Conservation (phyloP, 2,797 vertebrate genomes). For the Chaenodraco wilsoni region DNA sequence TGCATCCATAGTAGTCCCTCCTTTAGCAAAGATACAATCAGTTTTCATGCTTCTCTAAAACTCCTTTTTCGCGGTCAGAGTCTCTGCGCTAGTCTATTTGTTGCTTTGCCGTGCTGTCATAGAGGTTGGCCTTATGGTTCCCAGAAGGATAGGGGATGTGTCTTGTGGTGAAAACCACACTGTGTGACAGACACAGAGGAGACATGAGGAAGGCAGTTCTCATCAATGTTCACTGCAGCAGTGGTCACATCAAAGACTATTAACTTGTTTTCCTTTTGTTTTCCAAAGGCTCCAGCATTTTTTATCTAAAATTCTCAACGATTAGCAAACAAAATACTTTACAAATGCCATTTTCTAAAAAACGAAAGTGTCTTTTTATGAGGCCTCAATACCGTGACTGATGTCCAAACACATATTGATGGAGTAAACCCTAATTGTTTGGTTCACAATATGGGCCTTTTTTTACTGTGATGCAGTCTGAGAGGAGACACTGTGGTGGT, state of each 20-base stretch:
- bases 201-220: conserved; percentile 74
- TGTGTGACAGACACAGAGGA: conserved; percentile 80
- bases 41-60: conserved; percentile 31
- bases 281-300: conserved; percentile 24
- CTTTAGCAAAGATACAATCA: conserved; percentile 17
- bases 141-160: conserved; percentile 75
- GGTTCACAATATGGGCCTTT: conserved; percentile 37
- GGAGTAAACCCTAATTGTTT: conserved; percentile 43
- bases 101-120: conserved; percentile 59
- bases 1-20: conserved; percentile 12
- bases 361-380: conserved; percentile 11
- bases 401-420: conserved; percentile 42
- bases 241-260: conserved; percentile 73
- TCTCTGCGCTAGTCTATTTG: conserved; percentile 56
- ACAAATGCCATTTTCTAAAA: conserved; percentile 29
- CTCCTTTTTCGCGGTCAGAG: conserved; percentile 41
- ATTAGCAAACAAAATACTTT: conserved; percentile 46
- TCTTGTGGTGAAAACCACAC: conserved; percentile 82
- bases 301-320: conserved; percentile 20
- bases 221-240: conserved; percentile 69
- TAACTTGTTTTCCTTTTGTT: conserved; percentile 61
- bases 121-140: conserved; percentile 73
- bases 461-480: conserved; percentile 41
- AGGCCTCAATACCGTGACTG: conserved; percentile 24
- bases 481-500: conserved; percentile 62